Evolutionary conservation across 2,888 invertebrate genomes (phyloP).

Genomic region (Drosophila mulleri): DNA sequence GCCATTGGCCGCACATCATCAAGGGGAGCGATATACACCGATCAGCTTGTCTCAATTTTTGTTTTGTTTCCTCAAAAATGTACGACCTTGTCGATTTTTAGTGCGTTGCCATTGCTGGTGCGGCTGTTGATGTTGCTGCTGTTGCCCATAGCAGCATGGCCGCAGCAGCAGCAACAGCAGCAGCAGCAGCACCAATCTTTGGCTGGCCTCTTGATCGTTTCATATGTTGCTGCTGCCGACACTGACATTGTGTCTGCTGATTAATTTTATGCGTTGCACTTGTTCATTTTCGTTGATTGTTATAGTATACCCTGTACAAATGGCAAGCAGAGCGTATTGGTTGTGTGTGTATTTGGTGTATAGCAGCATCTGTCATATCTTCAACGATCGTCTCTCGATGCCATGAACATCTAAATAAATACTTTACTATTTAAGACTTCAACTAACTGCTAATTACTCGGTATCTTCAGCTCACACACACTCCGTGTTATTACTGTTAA

Average conservation of each 20-base stretch:
- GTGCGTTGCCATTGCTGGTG: constrained; percentile 61
- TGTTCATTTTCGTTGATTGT: constrained; percentile 33
- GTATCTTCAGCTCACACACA: neutral
- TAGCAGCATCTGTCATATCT: no score
- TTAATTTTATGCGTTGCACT: constrained; percentile 56
- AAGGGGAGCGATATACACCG: constrained; percentile 26
- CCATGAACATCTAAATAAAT: no score
- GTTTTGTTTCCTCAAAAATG: constrained; percentile 68
- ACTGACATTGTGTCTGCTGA: constrained; percentile 38
- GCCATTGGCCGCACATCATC: neutral
- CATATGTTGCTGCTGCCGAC: constrained; percentile 59
- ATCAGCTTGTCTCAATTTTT: constrained; percentile 56
- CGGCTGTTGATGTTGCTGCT: constrained; percentile 46
- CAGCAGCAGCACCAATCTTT: constrained; percentile 12
- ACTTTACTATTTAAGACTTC: neutral
- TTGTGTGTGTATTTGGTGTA: no score
- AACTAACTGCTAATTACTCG: neutral
- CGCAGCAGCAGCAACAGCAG: constrained; percentile 7
- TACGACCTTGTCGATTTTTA: constrained; percentile 67
- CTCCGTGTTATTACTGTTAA: neutral
- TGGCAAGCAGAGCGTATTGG: neutral
- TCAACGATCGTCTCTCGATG: no score
- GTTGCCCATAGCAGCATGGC: constrained; percentile 18
- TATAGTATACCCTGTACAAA: neutral
- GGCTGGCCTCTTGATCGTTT: constrained; percentile 51